phyloP scores from a whole-genome alignment of 2,113 vertebrate species.

The Pseudorectes ferrugineus region DNA sequence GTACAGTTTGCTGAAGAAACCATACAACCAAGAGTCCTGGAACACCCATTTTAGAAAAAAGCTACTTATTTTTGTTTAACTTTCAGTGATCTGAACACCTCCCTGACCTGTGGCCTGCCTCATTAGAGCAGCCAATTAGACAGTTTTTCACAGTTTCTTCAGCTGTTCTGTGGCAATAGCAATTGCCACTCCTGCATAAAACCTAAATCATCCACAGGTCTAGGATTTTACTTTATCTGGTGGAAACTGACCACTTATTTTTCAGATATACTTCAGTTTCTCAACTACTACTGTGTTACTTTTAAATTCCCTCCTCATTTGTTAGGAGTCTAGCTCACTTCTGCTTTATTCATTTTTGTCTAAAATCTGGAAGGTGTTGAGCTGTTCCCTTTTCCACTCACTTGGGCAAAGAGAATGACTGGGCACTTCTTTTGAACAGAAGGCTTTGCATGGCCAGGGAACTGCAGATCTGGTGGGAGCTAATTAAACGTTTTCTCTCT shows the following conservation, averaged over 20 bases:
- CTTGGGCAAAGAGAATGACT: neutral
- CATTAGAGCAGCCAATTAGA: neutral
- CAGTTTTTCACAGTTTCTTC: neutral
- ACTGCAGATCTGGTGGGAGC: constrained; percentile 32
- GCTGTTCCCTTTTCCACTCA: neutral
- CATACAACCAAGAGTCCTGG: neutral
- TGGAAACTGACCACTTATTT: neutral
- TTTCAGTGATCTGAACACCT: neutral
- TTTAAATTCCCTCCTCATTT: neutral
- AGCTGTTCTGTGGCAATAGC: neutral
- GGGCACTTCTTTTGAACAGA: constrained; percentile 3
- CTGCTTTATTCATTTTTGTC: neutral
- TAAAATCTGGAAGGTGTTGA: neutral
- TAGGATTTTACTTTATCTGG: neutral
- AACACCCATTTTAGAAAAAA: neutral
- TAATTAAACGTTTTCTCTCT: constrained; percentile 10
- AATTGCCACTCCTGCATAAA: neutral
- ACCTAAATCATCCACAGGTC: neutral
- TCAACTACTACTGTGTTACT: neutral
- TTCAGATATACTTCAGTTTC: neutral
- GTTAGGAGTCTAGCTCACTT: neutral
- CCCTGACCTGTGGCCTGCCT: neutral
- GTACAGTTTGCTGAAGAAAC: neutral
- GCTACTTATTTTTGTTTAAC: neutral
- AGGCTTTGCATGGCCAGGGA: neutral